Conservation (phyloP, 35 echinoderm and acorn worm species). For the Heliocidaris tuberculata region DNA sequence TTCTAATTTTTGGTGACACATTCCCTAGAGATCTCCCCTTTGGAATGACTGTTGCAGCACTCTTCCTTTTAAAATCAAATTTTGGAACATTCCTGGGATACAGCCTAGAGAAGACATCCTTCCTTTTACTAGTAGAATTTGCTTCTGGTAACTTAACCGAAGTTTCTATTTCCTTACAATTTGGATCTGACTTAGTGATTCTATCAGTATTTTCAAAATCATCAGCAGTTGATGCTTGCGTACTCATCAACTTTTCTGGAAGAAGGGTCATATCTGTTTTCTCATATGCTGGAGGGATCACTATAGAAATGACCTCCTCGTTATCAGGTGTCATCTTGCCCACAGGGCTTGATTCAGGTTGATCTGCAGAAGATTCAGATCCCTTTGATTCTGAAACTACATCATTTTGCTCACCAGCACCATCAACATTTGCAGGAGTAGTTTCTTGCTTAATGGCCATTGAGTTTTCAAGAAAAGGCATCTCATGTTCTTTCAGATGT, state of each 20-base stretch:
- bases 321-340: neutral
- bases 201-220: neutral
- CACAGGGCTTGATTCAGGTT: neutral
- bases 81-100: conserved; percentile 72
- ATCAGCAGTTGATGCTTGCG: neutral
- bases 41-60: neutral
- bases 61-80: conserved; percentile 62
- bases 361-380: neutral
- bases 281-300: neutral
- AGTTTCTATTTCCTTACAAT: neutral
- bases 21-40: neutral
- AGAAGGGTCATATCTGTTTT: neutral
- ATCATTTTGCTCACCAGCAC: neutral
- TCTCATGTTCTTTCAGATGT: too few relatives aligned
- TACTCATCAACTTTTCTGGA: neutral
- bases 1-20: neutral
- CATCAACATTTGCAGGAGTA: neutral
- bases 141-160: neutral
- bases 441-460: neutral
- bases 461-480: too few relatives aligned
- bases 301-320: neutral
- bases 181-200: neutral
- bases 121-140: neutral
- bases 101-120: conserved; percentile 84
- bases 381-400: neutral